These are phyloP conservation scores for Corapipo altera DNA, from an alignment of 2,113 vertebrate species.

Conservation along the genomic window DNA sequence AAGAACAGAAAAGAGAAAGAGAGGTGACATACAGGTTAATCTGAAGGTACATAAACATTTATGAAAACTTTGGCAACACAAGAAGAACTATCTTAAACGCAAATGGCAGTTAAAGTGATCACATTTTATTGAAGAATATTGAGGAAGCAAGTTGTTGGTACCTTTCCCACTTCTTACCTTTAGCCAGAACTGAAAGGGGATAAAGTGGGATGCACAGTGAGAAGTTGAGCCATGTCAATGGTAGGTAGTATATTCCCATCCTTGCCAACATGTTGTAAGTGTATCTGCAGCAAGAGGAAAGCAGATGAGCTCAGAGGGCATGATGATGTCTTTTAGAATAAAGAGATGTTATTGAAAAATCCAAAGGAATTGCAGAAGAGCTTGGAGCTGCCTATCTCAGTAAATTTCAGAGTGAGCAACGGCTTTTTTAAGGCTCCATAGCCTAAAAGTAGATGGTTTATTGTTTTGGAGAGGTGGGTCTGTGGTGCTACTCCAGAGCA, in stretches of 20 bases:
- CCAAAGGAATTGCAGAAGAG: not conserved
- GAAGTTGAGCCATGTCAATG: constrained; percentile 85
- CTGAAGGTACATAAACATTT: not conserved
- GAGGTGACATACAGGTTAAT: not conserved
- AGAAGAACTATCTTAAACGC: not conserved
- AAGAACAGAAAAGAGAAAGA: not conserved
- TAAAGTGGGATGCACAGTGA: constrained; percentile 86
- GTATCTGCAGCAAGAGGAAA: constrained; percentile 66
- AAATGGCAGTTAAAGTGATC: not conserved
- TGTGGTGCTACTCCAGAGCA: not conserved
- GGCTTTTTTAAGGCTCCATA: not conserved
- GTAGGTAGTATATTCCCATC: constrained; percentile 73
- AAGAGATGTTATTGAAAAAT: not conserved
- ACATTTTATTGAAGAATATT: not conserved
- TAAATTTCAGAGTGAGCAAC: not conserved
- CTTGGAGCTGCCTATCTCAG: not conserved
- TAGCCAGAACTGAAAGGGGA: constrained; percentile 80
- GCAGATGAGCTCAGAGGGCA: not conserved
- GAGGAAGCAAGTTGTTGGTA: not conserved
- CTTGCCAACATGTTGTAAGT: constrained; percentile 82
- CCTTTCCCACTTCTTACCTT: constrained; percentile 78
- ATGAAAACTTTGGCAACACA: not conserved
- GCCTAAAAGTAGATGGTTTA: not conserved
- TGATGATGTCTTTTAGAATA: not conserved
- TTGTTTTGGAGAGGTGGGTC: not conserved